A percentile compares a stretch with the other conserved stretches of the same genome.
phyloP scores from a whole-genome alignment of 2,888 invertebrate species.

The Diarsia dahlii region DNA sequence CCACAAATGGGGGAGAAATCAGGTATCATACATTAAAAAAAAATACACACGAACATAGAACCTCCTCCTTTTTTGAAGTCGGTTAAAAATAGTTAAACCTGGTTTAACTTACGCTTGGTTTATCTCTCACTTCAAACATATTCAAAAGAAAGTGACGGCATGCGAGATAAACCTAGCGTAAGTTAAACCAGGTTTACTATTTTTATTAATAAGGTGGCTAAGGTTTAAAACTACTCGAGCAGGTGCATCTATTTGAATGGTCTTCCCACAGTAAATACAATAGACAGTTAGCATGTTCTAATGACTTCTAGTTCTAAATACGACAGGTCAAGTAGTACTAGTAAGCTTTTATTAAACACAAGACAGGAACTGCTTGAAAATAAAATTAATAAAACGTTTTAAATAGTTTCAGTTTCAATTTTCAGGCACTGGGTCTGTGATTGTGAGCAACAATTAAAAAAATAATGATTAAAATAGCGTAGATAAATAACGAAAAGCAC shows the following conservation, averaged over 20 bases:
- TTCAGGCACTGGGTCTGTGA: neutral
- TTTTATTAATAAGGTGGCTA: no score
- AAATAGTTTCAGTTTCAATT: neutral
- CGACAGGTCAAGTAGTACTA: neutral
- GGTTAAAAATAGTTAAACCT: no score
- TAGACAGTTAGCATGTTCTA: neutral
- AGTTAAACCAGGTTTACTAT: no score
- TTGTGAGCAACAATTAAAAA: neutral
- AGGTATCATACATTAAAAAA: no score
- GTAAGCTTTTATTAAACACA: neutral
- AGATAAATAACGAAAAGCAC: conserved; percentile 12
- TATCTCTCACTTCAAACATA: no score
- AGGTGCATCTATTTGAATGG: neutral
- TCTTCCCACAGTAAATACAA: neutral
- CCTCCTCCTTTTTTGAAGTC: no score
- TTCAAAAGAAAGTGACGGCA: no score
- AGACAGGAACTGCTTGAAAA: neutral
- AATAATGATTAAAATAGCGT: neutral
- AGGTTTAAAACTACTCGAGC: neutral
- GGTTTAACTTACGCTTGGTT: no score
- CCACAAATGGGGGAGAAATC: no score
- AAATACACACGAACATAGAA: no score
- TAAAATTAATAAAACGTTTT: neutral
- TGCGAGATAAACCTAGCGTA: no score
- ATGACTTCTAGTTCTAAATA: neutral